Evolutionary conservation across 2,797 vertebrate species (phyloP), one percentile per base, ranked within the genome.

Genomic region (Gymnopithys bicolor): DNA sequence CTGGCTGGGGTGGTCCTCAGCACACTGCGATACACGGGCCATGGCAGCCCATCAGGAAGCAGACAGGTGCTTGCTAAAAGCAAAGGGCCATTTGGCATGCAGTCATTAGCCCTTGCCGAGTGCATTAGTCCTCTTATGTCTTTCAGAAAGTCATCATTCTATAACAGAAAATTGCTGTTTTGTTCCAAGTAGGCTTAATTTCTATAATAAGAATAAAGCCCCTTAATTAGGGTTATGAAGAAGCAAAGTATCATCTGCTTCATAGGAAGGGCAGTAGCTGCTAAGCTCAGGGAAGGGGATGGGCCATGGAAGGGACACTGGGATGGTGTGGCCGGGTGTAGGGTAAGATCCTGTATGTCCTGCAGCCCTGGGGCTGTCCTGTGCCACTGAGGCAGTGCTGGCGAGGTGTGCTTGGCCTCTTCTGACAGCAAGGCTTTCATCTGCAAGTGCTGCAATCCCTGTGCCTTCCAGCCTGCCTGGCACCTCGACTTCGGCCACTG

Each of bases 101-200:
- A 62, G 93, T 76, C 76, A 35, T 94, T 89, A 96, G 80, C 63
- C 7, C 0, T 80, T 69, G 69, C 59, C 0, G 33, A 84, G 73
- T 63, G 76, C 87, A 86, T 96, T 95, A 92, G 59, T 46, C 84
- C 83, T 96, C 92, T 91, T 93, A 78, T 4, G 59, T 69, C 87
- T 82, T 93, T 88, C 89, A 82, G 84, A 88, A 94, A 84, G 63
- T 87, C 69, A 83, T 89, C 46, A 9, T 90, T 95, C 92, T 59
- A 69, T 75, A 94, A 56, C 32, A 88, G 84, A 93, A 96, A 95
- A 95, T 93, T 92, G 78, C 87, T 78, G 8, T 74, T 95, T 91
- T 88, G 63, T 93, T 95, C 93, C 82, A 93, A 86, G 92, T 86
- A 84, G 89, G 53, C 45, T 77, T 92, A 56, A 84, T 92, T 93